Percentiles rank a stretch among this genome's conserved stretches.
Evolutionary conservation across 1,140 invertebrate genomes (phyloP).

Genomic region (Pogonomyrmex californicus): DNA sequence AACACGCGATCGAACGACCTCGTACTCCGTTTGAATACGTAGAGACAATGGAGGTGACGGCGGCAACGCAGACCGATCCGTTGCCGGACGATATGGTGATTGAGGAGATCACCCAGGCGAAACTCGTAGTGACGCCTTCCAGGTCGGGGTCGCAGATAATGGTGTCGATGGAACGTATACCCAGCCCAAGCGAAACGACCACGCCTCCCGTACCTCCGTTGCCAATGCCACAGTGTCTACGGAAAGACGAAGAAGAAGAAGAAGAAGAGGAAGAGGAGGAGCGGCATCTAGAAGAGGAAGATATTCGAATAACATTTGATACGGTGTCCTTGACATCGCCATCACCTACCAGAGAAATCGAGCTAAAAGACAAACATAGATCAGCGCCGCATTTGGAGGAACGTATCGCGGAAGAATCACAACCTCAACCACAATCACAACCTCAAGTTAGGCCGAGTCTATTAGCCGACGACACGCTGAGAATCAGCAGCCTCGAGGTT

Average conservation of each 20-base stretch:
- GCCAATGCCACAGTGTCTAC: constrained; percentile 58
- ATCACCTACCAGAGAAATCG: constrained; percentile 42
- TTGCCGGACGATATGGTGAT: constrained; percentile 92
- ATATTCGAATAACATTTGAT: constrained; percentile 39
- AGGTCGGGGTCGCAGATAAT: constrained; percentile 83
- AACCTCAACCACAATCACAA: constrained; percentile 27
- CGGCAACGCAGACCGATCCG: constrained; percentile 94
- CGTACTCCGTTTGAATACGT: constrained; percentile 34
- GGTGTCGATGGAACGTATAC: constrained; percentile 83
- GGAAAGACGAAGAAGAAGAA: constrained; percentile 30
- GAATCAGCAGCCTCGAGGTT: constrained; percentile 89
- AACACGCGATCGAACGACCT: constrained; percentile 10
- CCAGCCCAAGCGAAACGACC: constrained; percentile 71
- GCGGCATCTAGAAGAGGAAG: not conserved
- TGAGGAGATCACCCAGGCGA: constrained; percentile 87
- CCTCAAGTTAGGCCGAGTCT: constrained; percentile 73
- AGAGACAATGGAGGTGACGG: constrained; percentile 88
- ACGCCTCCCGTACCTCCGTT: constrained; percentile 79
- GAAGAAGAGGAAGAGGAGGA: not conserved
- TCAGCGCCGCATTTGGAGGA: constrained; percentile 63
- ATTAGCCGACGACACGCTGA: constrained; percentile 84
- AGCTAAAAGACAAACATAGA: constrained; percentile 52
- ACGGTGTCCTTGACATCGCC: constrained; percentile 60
- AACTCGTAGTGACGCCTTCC: constrained; percentile 82
- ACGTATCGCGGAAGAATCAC: constrained; percentile 19